A percentile compares a stretch with the other conserved stretches of the same genome.
Conservation (phyloP, 2,113 vertebrate species). For the Eulacestoma nigropectus region DNA sequence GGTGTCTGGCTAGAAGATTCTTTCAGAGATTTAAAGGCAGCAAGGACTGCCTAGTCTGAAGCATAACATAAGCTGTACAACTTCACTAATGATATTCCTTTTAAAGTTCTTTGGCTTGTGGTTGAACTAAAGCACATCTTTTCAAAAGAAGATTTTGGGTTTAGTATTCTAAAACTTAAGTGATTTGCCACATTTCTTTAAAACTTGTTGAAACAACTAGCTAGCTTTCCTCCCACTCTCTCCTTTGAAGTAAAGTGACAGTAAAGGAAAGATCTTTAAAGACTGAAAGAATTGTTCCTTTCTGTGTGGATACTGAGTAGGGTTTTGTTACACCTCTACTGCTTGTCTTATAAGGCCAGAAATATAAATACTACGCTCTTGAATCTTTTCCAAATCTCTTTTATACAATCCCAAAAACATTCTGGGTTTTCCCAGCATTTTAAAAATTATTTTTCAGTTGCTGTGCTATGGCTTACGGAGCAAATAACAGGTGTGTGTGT, state of each 20-base stretch:
- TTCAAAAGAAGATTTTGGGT: not conserved
- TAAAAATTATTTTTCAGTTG: not conserved
- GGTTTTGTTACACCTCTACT: not conserved
- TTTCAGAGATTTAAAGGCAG: not conserved
- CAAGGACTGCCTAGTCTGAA: not conserved
- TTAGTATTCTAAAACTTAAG: not conserved
- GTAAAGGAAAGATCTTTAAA: not conserved
- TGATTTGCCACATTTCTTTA: not conserved
- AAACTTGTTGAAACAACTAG: not conserved
- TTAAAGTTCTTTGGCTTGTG: not conserved
- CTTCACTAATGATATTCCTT: not conserved
- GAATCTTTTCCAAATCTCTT: not conserved
- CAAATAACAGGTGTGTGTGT: constrained; percentile 64
- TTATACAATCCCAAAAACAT: not conserved
- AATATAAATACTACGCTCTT: not conserved
- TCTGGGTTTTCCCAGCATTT: not conserved
- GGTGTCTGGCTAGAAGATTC: not conserved
- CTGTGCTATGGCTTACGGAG: not conserved
- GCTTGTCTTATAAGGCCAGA: not conserved
- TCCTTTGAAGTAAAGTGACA: not conserved
- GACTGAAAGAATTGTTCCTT: not conserved
- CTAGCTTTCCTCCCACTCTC: not conserved
- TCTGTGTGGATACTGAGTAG: not conserved
- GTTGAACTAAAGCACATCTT: not conserved
- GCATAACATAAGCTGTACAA: rapidly evolving